These are phyloP conservation scores for Tholera decimalis DNA, from an alignment of 2,888 invertebrate genomes.

Conservation along the genomic window DNA sequence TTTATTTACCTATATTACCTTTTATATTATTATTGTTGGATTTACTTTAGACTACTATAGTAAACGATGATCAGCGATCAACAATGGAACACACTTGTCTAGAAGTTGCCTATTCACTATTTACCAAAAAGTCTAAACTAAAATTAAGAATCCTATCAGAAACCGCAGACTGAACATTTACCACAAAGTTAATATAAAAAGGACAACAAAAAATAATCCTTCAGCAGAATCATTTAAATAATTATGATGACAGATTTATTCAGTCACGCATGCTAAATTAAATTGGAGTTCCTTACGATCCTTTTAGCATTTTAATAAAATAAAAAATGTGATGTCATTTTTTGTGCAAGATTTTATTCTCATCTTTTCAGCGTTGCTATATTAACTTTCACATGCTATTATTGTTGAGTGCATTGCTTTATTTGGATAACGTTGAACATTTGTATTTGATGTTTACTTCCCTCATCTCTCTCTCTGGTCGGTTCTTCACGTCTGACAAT, in stretches of 20 bases:
- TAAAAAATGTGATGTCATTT: slow-evolving; percentile 50
- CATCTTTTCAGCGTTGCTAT: slow-evolving; percentile 12
- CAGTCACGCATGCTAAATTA: slow-evolving; percentile 47
- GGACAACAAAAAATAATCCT: slow-evolving; percentile 6
- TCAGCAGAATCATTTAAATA: slow-evolving; percentile 13
- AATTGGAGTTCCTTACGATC: slow-evolving; percentile 37
- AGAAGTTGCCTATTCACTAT: no score
- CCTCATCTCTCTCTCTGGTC: no score
- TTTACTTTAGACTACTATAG: no score
- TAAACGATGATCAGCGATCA: no score
- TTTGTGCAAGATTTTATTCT: slow-evolving; percentile 25
- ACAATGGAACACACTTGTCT: no score
- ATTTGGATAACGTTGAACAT: slow-evolving; percentile 45
- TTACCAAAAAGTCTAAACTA: no score
- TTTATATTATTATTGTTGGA: no score
- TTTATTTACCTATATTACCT: no score
- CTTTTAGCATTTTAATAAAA: slow-evolving; percentile 63
- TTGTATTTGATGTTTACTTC: slow-evolving; percentile 21
- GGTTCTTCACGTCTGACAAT: no score
- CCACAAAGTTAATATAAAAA: background rate
- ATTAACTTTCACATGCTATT: slow-evolving; percentile 36
- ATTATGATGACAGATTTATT: slow-evolving; percentile 33
- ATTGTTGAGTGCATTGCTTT: slow-evolving; percentile 48
- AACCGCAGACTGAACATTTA: no score
- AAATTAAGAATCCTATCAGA: no score